Evolutionary conservation across 2,888 invertebrate genomes (phyloP).

Genomic region (Trachelus iudaicus): DNA sequence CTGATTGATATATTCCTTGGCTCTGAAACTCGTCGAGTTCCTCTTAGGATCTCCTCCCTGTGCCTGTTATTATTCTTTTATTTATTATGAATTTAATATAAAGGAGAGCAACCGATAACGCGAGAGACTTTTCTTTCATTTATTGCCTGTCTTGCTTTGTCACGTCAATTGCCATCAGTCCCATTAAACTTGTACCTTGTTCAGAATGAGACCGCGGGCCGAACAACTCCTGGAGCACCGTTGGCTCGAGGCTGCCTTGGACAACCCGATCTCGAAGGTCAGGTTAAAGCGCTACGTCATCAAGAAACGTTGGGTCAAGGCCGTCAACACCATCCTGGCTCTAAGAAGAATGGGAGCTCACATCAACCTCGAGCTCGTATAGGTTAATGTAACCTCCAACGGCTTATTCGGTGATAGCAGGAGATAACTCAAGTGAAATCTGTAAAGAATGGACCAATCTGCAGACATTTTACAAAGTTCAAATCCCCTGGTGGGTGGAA

Average conservation of each 20-base stretch:
- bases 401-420: neutral
- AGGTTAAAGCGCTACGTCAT: slow-evolving; percentile 89
- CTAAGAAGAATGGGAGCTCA: slow-evolving; percentile 87
- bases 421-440: neutral
- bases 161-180: neutral
- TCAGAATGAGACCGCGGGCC: slow-evolving; percentile 80
- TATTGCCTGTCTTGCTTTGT: neutral
- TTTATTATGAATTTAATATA: slow-evolving; percentile 2
- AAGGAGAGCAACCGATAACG: neutral
- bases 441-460: neutral
- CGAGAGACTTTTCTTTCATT: neutral
- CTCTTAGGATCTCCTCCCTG: neutral
- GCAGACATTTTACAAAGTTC: neutral
- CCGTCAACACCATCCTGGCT: slow-evolving; percentile 88
- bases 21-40: neutral
- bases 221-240: slow-evolving; percentile 79
- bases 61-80: neutral
- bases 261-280: slow-evolving; percentile 79
- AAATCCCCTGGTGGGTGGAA: neutral
- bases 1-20: neutral
- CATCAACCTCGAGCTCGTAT: slow-evolving; percentile 70
- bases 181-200: neutral
- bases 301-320: slow-evolving; percentile 91
- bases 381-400: slow-evolving; percentile 12
- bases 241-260: slow-evolving; percentile 79